Conservation (phyloP, 64 coral and sea anemone genomes). For the Stichodactyla mertensii region DNA sequence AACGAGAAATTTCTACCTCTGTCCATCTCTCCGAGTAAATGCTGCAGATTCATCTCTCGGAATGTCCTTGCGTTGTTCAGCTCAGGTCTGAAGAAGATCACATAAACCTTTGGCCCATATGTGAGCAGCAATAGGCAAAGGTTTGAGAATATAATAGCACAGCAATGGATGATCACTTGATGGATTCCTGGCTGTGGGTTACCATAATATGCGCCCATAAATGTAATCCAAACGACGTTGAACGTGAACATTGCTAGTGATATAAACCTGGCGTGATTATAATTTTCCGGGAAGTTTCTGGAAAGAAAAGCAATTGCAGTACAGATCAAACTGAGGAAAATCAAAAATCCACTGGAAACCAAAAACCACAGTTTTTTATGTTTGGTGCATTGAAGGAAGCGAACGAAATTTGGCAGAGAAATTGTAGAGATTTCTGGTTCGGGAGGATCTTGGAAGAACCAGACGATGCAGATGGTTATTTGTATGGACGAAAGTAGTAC, state of each 20-base stretch:
- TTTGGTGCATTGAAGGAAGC: slow-evolving; percentile 21
- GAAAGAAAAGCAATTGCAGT: slow-evolving; percentile 72
- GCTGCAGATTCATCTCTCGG: slow-evolving; percentile 23
- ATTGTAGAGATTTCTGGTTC: neutral
- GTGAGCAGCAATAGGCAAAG: slow-evolving; percentile 65
- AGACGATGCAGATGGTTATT: slow-evolving; percentile 8
- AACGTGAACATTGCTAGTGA: slow-evolving; percentile 86
- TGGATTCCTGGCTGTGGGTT: slow-evolving; percentile 35
- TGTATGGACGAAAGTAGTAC: neutral
- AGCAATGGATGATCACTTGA: slow-evolving; percentile 48
- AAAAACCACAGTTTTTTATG: slow-evolving; percentile 43
- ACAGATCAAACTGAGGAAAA: slow-evolving; percentile 71
- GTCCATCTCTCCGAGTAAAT: neutral
- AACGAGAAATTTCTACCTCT: slow-evolving; percentile 10
- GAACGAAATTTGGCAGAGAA: neutral
- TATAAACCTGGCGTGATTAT: slow-evolving; percentile 79
- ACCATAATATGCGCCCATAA: slow-evolving; percentile 64
- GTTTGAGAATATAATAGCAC: slow-evolving; percentile 72
- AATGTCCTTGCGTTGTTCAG: slow-evolving; percentile 69
- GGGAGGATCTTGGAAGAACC: slow-evolving; percentile 13
- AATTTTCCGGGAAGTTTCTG: slow-evolving; percentile 76
- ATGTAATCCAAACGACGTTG: slow-evolving; percentile 68
- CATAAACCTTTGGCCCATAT: slow-evolving; percentile 77
- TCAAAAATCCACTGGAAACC: slow-evolving; percentile 50
- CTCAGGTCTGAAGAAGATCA: slow-evolving; percentile 65